These are phyloP conservation scores for Brachyalestes nurse DNA, from an alignment of 2,797 vertebrate genomes.

Conservation along the genomic window DNA sequence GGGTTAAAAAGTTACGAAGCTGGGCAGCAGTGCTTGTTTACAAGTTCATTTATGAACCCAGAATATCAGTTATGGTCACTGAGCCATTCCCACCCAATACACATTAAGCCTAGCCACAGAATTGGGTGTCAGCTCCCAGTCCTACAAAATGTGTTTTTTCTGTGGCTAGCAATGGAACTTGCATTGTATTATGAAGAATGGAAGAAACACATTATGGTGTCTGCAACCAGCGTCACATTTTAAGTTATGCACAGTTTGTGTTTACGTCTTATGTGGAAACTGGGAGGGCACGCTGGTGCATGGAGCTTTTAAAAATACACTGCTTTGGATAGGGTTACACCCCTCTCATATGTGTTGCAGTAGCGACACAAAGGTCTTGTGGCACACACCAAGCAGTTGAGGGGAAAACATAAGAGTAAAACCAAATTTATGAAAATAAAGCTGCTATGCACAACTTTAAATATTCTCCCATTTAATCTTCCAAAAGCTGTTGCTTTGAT, in stretches of 20 bases:
- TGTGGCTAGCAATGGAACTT: not conserved
- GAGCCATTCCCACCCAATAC: not conserved
- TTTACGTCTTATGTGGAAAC: conserved; percentile 1
- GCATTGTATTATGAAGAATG: not conserved
- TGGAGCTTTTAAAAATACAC: conserved; percentile 33
- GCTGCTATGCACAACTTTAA: not conserved
- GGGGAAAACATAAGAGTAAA: not conserved
- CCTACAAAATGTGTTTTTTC: not conserved
- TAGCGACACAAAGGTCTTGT: not conserved
- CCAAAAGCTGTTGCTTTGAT: not conserved
- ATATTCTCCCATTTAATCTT: not conserved
- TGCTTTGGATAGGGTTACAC: conserved; percentile 63
- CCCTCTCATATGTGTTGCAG: conserved; percentile 27
- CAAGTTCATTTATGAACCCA: not conserved
- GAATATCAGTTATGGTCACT: not conserved
- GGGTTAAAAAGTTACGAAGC: not conserved
- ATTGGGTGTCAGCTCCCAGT: not conserved
- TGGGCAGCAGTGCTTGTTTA: not conserved
- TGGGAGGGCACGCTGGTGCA: conserved; percentile 7
- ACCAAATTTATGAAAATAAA: not conserved
- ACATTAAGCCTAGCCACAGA: not conserved
- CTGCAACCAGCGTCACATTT: not conserved
- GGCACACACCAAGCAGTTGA: conserved; percentile 3
- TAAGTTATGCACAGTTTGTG: not conserved
- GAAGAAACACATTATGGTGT: not conserved